Percentiles rank a stretch among this genome's conserved stretches.
Evolutionary conservation across 2,888 invertebrate species (phyloP).

Genomic region (Atethmia centrago): DNA sequence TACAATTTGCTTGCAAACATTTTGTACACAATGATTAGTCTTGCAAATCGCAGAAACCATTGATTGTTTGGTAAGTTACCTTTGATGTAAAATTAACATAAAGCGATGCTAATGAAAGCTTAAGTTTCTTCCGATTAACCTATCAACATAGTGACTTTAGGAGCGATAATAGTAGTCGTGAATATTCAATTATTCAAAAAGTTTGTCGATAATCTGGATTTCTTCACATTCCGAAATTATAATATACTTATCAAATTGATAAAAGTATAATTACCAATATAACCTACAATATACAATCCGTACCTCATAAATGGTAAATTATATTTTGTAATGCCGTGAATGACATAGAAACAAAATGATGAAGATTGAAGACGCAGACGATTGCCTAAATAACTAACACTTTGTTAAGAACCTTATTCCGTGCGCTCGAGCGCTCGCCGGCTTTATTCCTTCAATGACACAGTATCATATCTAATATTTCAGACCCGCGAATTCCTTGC

Average conservation of each 20-base stretch:
- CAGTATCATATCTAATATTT: conserved; percentile 60
- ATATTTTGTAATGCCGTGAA: not conserved
- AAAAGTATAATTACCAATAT: not conserved
- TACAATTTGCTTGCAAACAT: conserved; percentile 26
- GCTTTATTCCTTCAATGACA: conserved; percentile 53
- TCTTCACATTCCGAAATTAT: not conserved
- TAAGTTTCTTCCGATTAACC: not conserved
- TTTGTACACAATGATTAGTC: conserved; percentile 15
- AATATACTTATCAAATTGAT: not conserved
- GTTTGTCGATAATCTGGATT: not conserved
- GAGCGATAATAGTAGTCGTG: not conserved
- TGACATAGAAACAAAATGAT: conserved; percentile 41
- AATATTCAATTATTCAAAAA: conserved; percentile 7
- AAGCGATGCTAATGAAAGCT: not conserved
- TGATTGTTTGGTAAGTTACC: not conserved
- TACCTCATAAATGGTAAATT: not conserved
- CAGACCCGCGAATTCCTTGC: conserved; percentile 52
- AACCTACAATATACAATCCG: not conserved
- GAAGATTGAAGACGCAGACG: conserved; percentile 34
- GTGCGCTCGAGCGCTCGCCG: conserved; percentile 22
- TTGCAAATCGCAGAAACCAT: conserved; percentile 10
- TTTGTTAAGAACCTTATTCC: conserved; percentile 44
- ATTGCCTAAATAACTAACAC: conserved; percentile 50
- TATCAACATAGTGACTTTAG: not conserved
- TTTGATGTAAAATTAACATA: conserved; percentile 5